phyloP scores from a whole-genome alignment of 2,888 invertebrate genomes.

The Troides oblongomaculatus region DNA sequence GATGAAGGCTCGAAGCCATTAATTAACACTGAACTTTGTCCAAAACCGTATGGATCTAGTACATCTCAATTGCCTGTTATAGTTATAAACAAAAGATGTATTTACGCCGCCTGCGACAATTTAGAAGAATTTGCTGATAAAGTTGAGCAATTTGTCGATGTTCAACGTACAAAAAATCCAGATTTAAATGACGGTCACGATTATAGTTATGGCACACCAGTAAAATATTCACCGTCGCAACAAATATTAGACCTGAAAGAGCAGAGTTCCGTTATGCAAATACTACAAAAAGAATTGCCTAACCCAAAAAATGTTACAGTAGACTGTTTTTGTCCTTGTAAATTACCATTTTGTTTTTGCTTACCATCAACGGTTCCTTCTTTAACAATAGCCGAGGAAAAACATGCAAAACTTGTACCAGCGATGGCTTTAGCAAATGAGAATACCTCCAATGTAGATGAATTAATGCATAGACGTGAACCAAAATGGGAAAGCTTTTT shows the following conservation, averaged over 20 bases:
- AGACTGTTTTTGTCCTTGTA: conserved; percentile 49
- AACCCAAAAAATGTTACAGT: conserved; percentile 48
- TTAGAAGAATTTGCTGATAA: conserved; percentile 56
- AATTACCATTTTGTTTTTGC: conserved; percentile 55
- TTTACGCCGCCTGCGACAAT: conserved; percentile 68
- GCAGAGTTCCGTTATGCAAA: conserved; percentile 63
- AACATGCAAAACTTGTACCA: conserved; percentile 17
- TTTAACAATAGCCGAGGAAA: conserved; percentile 16
- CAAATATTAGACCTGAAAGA: conserved; percentile 51
- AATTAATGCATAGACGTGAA: conserved; percentile 54
- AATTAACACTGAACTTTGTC: conserved; percentile 55
- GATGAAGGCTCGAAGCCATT: conserved; percentile 54
- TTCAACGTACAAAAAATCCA: conserved; percentile 46
- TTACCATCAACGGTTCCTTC: conserved; percentile 36
- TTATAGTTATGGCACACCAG: conserved; percentile 52
- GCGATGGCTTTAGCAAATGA: conserved; percentile 39
- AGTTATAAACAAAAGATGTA: conserved; percentile 59
- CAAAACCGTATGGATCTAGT: conserved; percentile 57
- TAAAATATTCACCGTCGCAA: conserved; percentile 48
- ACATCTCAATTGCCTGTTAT: conserved; percentile 62
- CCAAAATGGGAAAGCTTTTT: conserved; percentile 64
- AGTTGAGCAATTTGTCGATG: conserved; percentile 53
- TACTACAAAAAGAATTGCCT: conserved; percentile 58
- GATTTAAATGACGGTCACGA: conserved; percentile 53
- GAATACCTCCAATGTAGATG: conserved; percentile 29